Evolutionary conservation across 1,140 invertebrate genomes (phyloP), one percentile per base, ranked within the genome.

Genomic region (Theocolax elegans): DNA sequence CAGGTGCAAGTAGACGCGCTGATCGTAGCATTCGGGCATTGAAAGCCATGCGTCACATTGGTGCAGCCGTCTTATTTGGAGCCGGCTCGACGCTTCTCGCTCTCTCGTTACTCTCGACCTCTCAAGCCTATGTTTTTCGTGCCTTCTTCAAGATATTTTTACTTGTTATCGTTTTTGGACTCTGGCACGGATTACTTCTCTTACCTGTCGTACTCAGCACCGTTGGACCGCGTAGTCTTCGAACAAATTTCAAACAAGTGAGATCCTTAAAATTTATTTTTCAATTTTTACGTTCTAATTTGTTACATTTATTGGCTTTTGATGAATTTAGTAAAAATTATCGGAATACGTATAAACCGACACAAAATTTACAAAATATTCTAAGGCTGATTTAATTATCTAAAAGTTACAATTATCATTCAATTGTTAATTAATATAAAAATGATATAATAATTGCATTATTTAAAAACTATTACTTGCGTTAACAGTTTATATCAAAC

Each of bases 131-230:
- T 77, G 93, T 92, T 3, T 95, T 95, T 80, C 87, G 89, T 59
- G 87, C 92, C 42, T 95, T 95, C 79, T 94, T 94, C 75, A 94
- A 92, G 86, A 93, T 94, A 77, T 94, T 94, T 75, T 85, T 92
- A 25, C 82, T 94, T 53, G 92, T 94, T 1, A 91, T 94, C 69
- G 49, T 90, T 23, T 94, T 93, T 79, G 93, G 93, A 6, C 80
- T 94, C 1, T 93, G 90, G 80, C 90, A 93, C 77, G 93, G 93
- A n/a, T 81, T 93, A 2, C 80, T 94, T 1, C 88, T 94, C 46
- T 80, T 94, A 54, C 93, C 93, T 1, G 91, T 94, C 7, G 81
- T 94, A 48, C 83, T 94, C 23, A 93, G 91, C 68, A 83, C 90
- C n/a, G 85, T 94, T 23, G 92, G 92, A 1, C 92, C 92, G 2